Conservation (phyloP, 2,797 vertebrate species). For the Lacerta viridis region DNA sequence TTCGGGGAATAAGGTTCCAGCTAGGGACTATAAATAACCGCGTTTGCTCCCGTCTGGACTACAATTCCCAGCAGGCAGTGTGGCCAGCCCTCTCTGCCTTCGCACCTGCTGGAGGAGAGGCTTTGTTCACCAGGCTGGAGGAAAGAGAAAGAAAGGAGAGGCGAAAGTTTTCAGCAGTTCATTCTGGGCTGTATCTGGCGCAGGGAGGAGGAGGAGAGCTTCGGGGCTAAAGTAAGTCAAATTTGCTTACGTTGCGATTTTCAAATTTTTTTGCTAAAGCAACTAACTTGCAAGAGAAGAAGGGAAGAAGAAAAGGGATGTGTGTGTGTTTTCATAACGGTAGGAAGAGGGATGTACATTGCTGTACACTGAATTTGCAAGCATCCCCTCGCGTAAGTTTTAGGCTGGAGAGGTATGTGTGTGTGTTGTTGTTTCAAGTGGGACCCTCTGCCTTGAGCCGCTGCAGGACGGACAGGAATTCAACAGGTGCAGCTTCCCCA, state of each 20-base stretch:
- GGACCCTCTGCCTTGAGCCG: background rate
- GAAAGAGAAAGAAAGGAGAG: slow-evolving; percentile 27
- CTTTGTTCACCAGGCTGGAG: slow-evolving; percentile 33
- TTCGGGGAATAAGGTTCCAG: background rate
- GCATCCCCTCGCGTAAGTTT: background rate
- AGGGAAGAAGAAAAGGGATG: background rate
- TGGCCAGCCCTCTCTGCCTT: slow-evolving; percentile 18
- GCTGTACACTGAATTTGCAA: background rate
- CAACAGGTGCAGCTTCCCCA: slow-evolving; percentile 10
- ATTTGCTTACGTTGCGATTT: background rate
- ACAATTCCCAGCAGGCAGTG: slow-evolving; percentile 35
- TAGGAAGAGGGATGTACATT: background rate
- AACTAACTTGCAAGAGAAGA: background rate
- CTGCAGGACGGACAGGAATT: background rate
- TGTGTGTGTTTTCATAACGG: background rate
- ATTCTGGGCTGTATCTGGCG: background rate
- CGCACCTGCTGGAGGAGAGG: slow-evolving; percentile 46
- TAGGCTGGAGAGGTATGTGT: background rate
- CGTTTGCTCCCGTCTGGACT: slow-evolving; percentile 7
- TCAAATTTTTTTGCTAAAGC: background rate
- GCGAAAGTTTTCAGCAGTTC: slow-evolving; percentile 21
- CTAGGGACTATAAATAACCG: background rate
- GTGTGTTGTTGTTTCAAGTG: background rate
- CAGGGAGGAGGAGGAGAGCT: background rate
- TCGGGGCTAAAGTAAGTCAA: slow-evolving; percentile 27